These are phyloP conservation scores for Aphidius gifuensis DNA, from an alignment of 1,140 invertebrate genomes.

Conservation along the genomic window DNA sequence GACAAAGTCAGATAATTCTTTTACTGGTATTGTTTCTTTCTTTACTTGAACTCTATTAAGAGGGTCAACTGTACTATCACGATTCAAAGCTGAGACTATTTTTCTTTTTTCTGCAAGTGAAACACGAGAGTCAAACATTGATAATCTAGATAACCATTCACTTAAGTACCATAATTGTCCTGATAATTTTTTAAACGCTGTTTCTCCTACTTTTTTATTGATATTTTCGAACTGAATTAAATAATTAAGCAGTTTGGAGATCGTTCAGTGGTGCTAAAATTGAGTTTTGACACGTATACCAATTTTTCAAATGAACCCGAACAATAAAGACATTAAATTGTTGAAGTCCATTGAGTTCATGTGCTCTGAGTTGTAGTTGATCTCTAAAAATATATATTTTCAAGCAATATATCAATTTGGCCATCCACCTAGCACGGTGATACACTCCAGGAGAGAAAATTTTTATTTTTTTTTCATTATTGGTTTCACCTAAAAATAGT, in stretches of 20 bases:
- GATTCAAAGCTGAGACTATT: too few species aligned
- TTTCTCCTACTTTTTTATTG: constrained; percentile 3
- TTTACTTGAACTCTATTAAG: not conserved
- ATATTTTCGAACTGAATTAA: constrained; percentile 12
- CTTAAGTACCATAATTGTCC: too few species aligned
- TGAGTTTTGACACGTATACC: constrained; percentile 9
- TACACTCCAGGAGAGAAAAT: constrained; percentile 18
- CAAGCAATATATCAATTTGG: constrained; percentile 15
- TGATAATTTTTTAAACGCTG: constrained; percentile 12
- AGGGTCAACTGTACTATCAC: too few species aligned
- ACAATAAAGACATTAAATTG: constrained; percentile 17
- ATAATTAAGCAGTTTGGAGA: constrained; percentile 18
- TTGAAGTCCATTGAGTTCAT: constrained; percentile 5
- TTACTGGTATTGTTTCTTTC: not conserved
- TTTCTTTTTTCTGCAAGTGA: too few species aligned
- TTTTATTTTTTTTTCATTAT: constrained; percentile 3
- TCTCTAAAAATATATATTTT: constrained; percentile 24
- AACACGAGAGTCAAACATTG: too few species aligned
- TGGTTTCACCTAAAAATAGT: constrained; percentile 15
- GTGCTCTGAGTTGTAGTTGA: constrained; percentile 5
- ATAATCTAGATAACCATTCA: too few species aligned
- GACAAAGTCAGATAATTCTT: not conserved
- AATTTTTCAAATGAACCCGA: constrained; percentile 20
- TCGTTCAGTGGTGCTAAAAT: constrained; percentile 12
- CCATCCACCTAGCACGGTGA: constrained; percentile 22